A percentile compares a stretch with the other conserved stretches of the same genome.
Conservation (phyloP, 2,888 invertebrate genomes). For the Hemithea aestivaria region DNA sequence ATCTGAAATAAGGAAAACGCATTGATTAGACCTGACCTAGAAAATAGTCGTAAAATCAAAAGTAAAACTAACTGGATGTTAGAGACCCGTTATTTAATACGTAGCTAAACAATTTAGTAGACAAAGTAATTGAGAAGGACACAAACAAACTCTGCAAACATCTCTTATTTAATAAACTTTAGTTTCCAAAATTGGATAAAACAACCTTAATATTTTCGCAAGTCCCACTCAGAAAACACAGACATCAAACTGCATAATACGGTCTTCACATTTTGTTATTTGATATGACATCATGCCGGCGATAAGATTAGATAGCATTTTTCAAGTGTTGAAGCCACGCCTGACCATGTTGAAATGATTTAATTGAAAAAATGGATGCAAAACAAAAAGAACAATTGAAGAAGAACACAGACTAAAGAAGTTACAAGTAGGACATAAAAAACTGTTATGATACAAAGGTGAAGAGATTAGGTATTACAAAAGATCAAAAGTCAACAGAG, state of each 20-base stretch:
- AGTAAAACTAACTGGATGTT: too few species aligned
- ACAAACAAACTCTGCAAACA: too few species aligned
- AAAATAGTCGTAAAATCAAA: constrained; percentile 1
- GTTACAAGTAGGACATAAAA: too few species aligned
- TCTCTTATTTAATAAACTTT: too few species aligned
- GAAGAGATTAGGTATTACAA: too few species aligned
- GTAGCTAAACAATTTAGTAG: too few species aligned
- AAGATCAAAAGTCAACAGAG: too few species aligned
- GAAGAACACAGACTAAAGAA: constrained; percentile 4
- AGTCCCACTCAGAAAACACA: constrained; percentile 24
- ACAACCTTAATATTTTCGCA: constrained; percentile 16
- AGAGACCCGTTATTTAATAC: too few species aligned
- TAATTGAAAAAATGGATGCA: constrained; percentile 15
- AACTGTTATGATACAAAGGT: too few species aligned
- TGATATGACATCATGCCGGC: constrained; percentile 52
- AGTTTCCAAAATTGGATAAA: too few species aligned
- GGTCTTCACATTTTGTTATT: constrained; percentile 41
- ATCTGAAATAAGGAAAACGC: constrained; percentile 44
- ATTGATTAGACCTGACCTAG: not conserved
- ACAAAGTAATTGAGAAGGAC: too few species aligned
- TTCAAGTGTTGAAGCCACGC: constrained; percentile 47
- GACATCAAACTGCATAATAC: constrained; percentile 33
- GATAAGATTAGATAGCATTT: constrained; percentile 63
- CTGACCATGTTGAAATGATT: constrained; percentile 35
- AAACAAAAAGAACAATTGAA: constrained; percentile 9